Evolutionary conservation across 37 sponge, comb jelly and placozoan species (phyloP).

Genomic region (Cladorhizidae sp.): DNA sequence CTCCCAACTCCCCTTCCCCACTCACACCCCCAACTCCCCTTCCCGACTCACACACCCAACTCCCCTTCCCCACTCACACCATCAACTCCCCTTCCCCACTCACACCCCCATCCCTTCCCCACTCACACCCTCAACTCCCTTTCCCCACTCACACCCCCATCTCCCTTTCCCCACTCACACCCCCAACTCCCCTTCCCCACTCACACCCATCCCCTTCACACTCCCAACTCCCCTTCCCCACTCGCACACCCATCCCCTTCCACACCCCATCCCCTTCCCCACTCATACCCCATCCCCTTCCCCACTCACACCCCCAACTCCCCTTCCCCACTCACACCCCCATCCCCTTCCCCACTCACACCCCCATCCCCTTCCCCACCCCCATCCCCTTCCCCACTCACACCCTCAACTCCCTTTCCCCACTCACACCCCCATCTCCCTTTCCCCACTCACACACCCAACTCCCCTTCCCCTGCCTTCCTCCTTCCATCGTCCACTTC

Average conservation of each 20-base stretch:
- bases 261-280: not conserved
- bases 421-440: not conserved
- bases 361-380: conserved; percentile 7
- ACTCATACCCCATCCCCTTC: not conserved
- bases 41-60: not conserved
- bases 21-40: not conserved
- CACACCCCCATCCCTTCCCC: too few relatives aligned
- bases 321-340: not conserved
- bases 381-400: too few relatives aligned
- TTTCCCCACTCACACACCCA: not conserved
- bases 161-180: not conserved
- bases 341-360: not conserved
- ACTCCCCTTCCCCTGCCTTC: not conserved
- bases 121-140: too few relatives aligned
- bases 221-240: not conserved
- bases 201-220: not conserved
- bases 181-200: not conserved
- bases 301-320: too few relatives aligned
- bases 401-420: not conserved
- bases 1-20: not conserved
- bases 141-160: not conserved
- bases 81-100: too few relatives aligned
- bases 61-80: not conserved
- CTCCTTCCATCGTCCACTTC: too few relatives aligned
- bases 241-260: not conserved